Evolutionary conservation across 2,797 vertebrate genomes (phyloP).

Genomic region (Hypotaenidia philippensis): DNA sequence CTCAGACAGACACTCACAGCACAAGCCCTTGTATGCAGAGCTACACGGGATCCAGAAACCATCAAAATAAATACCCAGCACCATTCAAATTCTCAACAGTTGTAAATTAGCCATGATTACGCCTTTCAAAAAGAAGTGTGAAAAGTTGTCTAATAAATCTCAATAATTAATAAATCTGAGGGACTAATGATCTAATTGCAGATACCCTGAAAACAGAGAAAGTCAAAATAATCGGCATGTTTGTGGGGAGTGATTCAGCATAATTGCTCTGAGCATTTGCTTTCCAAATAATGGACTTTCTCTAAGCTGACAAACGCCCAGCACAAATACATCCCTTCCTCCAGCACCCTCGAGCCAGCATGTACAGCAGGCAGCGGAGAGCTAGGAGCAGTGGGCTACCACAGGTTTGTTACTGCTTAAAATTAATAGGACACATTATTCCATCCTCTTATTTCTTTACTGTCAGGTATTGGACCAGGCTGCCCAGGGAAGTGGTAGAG

Average conservation of each 20-base stretch:
- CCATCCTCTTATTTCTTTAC: background rate
- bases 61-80: background rate
- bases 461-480: no score
- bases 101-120: slow-evolving; percentile 45
- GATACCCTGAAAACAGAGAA: slow-evolving; percentile 55
- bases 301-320: background rate
- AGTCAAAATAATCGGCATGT: background rate
- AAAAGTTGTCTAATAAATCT: slow-evolving; percentile 53
- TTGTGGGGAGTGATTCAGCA: slow-evolving; percentile 39
- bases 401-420: background rate
- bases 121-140: slow-evolving; percentile 30
- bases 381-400: background rate
- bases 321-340: background rate
- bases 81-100: background rate
- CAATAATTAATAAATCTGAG: slow-evolving; percentile 70
- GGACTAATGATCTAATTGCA: slow-evolving; percentile 70
- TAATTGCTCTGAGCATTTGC: slow-evolving; percentile 58
- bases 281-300: slow-evolving; percentile 55
- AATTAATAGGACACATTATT: rapidly evolving
- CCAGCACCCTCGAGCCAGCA: background rate
- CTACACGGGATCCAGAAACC: background rate
- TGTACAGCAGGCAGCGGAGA: rapidly evolving
- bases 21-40: background rate
- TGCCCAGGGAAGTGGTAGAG: no score
- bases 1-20: background rate